These are phyloP conservation scores for Lophius americanus DNA, from an alignment of 2,797 vertebrate genomes.

Conservation along the genomic window DNA sequence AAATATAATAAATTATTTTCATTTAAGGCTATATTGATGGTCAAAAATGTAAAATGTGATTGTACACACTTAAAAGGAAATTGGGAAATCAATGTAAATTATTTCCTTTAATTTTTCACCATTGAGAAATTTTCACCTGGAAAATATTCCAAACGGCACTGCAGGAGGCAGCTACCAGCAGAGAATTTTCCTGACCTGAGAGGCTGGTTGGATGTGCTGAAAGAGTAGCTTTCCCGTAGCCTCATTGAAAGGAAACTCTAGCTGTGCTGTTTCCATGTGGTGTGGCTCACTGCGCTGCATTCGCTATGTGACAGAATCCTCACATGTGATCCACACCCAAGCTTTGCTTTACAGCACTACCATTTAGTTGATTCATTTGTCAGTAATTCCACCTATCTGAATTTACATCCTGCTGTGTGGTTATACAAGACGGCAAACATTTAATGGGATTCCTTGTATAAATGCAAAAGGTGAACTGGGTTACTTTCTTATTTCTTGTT, in stretches of 20 bases:
- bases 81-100: background rate
- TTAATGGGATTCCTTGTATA: too few species aligned
- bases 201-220: conserved; percentile 36
- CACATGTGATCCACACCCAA: conserved; percentile 44
- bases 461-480: too few species aligned
- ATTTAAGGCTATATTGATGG: background rate
- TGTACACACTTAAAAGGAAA: background rate
- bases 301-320: conserved; percentile 45
- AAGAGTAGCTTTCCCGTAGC: conserved; percentile 42
- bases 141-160: background rate
- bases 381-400: too few species aligned
- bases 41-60: background rate
- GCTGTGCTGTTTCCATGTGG: conserved; percentile 51
- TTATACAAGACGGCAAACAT: too few species aligned
- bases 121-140: background rate
- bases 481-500: background rate
- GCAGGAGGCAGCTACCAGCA: background rate
- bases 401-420: too few species aligned
- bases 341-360: conserved; percentile 23
- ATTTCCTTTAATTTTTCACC: background rate
- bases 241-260: conserved; percentile 58
- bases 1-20: background rate
- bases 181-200: conserved; percentile 25
- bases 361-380: background rate
- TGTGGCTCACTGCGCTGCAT: conserved; percentile 47